A percentile compares a stretch with the other conserved stretches of the same genome.
phyloP scores from a whole-genome alignment of 2,113 vertebrate species.

The Etheostoma cragini region DNA sequence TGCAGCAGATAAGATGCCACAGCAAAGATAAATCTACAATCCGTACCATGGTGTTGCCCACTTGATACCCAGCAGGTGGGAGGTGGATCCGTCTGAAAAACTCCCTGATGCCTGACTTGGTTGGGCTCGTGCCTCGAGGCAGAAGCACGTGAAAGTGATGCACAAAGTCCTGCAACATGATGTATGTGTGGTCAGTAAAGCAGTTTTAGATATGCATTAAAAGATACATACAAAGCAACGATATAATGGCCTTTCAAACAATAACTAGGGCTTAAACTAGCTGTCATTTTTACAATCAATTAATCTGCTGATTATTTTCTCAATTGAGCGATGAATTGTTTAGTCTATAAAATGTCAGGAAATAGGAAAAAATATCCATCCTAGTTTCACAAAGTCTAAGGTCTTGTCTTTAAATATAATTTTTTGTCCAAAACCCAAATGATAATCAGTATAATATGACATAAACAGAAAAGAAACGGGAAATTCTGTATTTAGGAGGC shows the following conservation, averaged over 20 bases:
- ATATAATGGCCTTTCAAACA: background rate
- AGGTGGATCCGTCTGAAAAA: constrained; percentile 90
- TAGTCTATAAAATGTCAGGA: no score
- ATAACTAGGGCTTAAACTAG: background rate
- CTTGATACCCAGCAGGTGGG: constrained; percentile 91
- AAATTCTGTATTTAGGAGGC: no score
- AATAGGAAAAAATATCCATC: no score
- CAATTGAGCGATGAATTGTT: no score
- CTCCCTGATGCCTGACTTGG: constrained; percentile 89
- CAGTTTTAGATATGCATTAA: background rate
- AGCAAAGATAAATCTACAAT: background rate
- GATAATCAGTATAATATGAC: no score
- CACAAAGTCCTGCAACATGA: constrained; percentile 89
- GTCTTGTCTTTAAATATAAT: no score
- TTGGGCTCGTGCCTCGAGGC: constrained; percentile 85
- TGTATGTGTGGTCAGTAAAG: background rate
- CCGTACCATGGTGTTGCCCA: constrained; percentile 93
- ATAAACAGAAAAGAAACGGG: no score
- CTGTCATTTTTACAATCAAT: no score
- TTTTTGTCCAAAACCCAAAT: no score
- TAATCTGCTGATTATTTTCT: no score
- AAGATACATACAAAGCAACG: background rate
- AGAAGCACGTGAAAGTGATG: constrained; percentile 94
- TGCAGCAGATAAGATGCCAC: background rate
- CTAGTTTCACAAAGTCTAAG: no score